phyloP scores from a whole-genome alignment of 2,113 vertebrate species.

The Amphiprion percula region DNA sequence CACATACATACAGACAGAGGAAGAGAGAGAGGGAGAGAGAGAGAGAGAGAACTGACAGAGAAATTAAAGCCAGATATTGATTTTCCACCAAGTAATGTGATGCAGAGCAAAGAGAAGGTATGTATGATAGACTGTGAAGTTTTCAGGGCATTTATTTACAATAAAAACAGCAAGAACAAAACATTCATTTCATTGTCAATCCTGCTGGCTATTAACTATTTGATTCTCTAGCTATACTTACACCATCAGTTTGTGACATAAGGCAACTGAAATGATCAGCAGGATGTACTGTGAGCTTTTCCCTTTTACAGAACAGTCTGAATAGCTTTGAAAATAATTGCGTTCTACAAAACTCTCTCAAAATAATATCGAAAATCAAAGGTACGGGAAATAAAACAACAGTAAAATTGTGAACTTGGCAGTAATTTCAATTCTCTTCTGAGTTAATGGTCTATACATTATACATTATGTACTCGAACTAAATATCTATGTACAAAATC shows the following conservation, averaged over 20 bases:
- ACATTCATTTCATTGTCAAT: slow-evolving; percentile 74
- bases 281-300: slow-evolving; percentile 53
- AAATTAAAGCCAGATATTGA: not conserved
- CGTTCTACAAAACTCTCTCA: slow-evolving; percentile 55
- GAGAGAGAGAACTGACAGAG: not conserved
- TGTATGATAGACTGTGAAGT: slow-evolving; percentile 34
- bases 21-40: not conserved
- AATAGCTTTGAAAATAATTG: slow-evolving; percentile 56
- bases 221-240: slow-evolving; percentile 32
- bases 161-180: slow-evolving; percentile 73
- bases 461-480: slow-evolving; percentile 31
- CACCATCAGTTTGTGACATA: slow-evolving; percentile 60
- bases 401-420: slow-evolving; percentile 54
- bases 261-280: slow-evolving; percentile 77
- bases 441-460: slow-evolving; percentile 49
- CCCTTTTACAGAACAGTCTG: slow-evolving; percentile 68
- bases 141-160: slow-evolving; percentile 73
- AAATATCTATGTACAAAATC: slow-evolving; percentile 74
- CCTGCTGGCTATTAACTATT: slow-evolving; percentile 50
- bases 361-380: slow-evolving; percentile 56
- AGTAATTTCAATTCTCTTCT: slow-evolving; percentile 55
- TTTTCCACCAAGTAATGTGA: not conserved
- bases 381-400: slow-evolving; percentile 52
- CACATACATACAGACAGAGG: no score
- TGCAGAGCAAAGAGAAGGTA: not conserved